These are phyloP conservation scores for Serripes groenlandicus DNA, from an alignment of 2,888 invertebrate species.

Conservation along the genomic window DNA sequence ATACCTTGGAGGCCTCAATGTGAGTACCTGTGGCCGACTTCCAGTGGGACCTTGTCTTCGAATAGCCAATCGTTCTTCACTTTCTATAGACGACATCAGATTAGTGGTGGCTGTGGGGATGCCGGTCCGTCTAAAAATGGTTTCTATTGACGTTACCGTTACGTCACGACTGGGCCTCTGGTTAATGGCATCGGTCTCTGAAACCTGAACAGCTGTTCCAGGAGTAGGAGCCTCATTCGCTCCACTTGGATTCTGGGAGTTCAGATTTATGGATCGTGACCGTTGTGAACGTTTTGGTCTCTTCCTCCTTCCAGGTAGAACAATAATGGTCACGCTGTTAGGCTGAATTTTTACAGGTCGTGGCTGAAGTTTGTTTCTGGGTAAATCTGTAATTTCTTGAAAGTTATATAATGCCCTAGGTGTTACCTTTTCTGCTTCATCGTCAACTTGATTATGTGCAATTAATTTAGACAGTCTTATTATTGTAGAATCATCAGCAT, in stretches of 20 bases:
- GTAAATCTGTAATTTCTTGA: no score
- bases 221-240: neutral
- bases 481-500: no score
- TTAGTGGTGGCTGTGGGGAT: conserved; percentile 27
- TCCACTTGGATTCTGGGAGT: no score
- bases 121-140: conserved; percentile 6
- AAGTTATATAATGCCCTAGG: no score
- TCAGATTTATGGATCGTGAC: neutral
- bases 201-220: neutral
- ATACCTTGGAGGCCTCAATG: conserved; percentile 33
- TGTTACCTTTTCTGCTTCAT: no score
- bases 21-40: neutral
- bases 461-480: no score
- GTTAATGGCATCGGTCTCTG: conserved; percentile 14
- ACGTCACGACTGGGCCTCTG: conserved; percentile 28
- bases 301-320: neutral
- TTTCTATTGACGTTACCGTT: conserved; percentile 24
- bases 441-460: no score
- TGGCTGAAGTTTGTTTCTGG: no score
- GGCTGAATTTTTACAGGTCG: no score
- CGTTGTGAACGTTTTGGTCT: neutral
- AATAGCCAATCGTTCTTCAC: conserved; percentile 16
- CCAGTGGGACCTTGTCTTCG: conserved; percentile 6
- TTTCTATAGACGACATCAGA: conserved; percentile 10
- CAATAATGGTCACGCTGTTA: no score